Base-by-base conservation (phyloP, 2,888 invertebrate genomes). In the Monochamus alternatus region DNA sequence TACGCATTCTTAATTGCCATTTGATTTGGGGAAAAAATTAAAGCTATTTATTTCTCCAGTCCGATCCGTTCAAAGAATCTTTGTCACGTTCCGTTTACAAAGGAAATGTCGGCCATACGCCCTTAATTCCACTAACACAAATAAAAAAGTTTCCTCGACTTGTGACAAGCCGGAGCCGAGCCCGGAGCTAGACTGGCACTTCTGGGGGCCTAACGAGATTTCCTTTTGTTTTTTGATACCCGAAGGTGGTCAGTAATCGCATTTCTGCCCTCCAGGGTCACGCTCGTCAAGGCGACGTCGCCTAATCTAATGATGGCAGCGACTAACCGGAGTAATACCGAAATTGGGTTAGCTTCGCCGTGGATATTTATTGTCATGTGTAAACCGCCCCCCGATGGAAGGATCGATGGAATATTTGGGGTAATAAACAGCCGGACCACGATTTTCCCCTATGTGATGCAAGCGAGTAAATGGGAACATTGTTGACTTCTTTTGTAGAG, bases 241-340 rank as follows among this genome's bases (percentile, higher is more conserved):
- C 80, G 74, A 80, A 87, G 87, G 87, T 87, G 87, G 87, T 88
- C 88, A 88, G 84, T 88, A 87, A 88, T 87, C 86, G 83, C 81
- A 86, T 87, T 86, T 83, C 78, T 79, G 81, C 76, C 83, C 86
- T 86, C 86, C 84, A 80, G 85, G 86, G 83, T 80, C 79, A 81
- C 70, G 82, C 85, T 87, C 87, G 87, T 87, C 87, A 87, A 86
- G 85, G 83, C 77, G 71, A 67, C 62, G 69, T 79, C 78, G 47
- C 75, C 74, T 85, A 86, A 86, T 85, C 81, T 81, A 83, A 85
- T 85, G 86, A 84, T 78, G 78, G 81, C 80, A 84, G 83, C 82
- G 84, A 82, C 84, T 84, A 84, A 83, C 79, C 69, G 75, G 76
- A 81, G 80, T 82, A 83, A 84, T 83, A 80, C 79, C 72, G 66